Evolutionary conservation across 2,113 vertebrate species (phyloP), one percentile per base, ranked within the genome.

Genomic region (Plectropomus leopardus): DNA sequence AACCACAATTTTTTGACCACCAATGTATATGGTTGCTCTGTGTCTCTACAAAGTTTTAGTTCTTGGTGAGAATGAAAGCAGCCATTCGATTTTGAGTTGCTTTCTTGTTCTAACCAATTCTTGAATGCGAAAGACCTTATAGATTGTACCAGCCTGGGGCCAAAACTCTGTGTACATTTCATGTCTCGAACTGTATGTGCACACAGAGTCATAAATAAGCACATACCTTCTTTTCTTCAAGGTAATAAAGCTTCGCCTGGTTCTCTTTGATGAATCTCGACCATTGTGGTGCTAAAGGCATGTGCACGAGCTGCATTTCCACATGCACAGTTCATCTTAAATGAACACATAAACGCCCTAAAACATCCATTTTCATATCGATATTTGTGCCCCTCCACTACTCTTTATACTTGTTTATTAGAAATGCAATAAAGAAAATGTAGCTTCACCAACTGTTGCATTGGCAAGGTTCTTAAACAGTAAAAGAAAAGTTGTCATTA

Each of bases 1-100:
- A 65, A 54, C 14, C 11, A 59, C 4, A 36, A 61, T 5, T 79
- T 72, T 64, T 9, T 76, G 60, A 30, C 19, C 66, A 34, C 55
- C 4, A 34, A 26, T 26, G 28, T 21, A 58, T 63, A 23, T 59
- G 24, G 44, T 50, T 19, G 19, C 53, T 34, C 10, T 40, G 2
- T 64, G 9, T 70, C n/a, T 26, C 3, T 7, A 10, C 5, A 10
- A 7, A 9, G 2, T 23, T 66, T 15, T 50, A 34, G 30, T 28
- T 45, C 7, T 70, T 5, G 7, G 13, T 23, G 45, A n/a, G n/a
- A n/a, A n/a, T n/a, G n/a, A n/a, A n/a, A n/a, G n/a, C n/a, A n/a
- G n/a, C n/a, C 3, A 50, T 50, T 48, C 3, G 3, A 30, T 32
- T 57, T 45, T 30, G 17, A 24, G n/a, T 6, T 19, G 21, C 28